A percentile compares a stretch with the other conserved stretches of the same genome.
Conservation (phyloP, 2,113 vertebrate genomes). For the Mohoua ochrocephala region DNA sequence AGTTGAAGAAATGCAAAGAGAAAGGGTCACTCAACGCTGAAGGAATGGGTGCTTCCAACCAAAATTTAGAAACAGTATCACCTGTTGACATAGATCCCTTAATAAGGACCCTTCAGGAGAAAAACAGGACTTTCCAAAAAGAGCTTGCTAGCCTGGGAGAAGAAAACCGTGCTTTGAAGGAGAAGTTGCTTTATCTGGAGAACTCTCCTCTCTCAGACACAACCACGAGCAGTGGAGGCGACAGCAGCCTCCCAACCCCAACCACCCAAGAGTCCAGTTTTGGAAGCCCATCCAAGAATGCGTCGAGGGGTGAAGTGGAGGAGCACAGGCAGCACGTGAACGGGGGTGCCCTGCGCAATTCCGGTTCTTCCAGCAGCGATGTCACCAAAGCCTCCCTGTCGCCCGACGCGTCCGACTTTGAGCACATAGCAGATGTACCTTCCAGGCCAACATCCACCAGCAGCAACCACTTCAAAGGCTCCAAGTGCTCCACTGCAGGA, state of each 20-base stretch:
- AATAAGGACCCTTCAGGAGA: conserved; percentile 82
- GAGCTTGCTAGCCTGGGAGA: conserved; percentile 83
- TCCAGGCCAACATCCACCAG: conserved; percentile 78
- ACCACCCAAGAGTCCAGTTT: conserved; percentile 72
- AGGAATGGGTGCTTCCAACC: conserved; percentile 44
- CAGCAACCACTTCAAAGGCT: conserved; percentile 71
- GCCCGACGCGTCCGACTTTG: conserved; percentile 87
- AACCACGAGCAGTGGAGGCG: conserved; percentile 64
- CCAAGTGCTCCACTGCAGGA: conserved; percentile 60
- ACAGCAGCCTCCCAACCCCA: conserved; percentile 73
- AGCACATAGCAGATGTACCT: conserved; percentile 82
- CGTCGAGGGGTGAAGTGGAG: conserved; percentile 59
- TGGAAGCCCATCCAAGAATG: conserved; percentile 63
- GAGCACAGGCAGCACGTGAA: background rate
- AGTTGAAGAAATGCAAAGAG: conserved; percentile 83
- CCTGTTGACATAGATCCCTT: conserved; percentile 73
- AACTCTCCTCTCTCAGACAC: conserved; percentile 76
- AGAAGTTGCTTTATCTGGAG: conserved; percentile 83
- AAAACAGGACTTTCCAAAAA: conserved; percentile 85
- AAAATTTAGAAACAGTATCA: conserved; percentile 30
- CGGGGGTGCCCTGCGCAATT: conserved; percentile 70
- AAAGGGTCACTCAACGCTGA: conserved; percentile 64
- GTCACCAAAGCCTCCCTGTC: conserved; percentile 88
- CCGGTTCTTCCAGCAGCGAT: conserved; percentile 83
- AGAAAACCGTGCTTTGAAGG: conserved; percentile 87